phyloP scores from a whole-genome alignment of 2,113 vertebrate species.

The Malaclemys terrapin region DNA sequence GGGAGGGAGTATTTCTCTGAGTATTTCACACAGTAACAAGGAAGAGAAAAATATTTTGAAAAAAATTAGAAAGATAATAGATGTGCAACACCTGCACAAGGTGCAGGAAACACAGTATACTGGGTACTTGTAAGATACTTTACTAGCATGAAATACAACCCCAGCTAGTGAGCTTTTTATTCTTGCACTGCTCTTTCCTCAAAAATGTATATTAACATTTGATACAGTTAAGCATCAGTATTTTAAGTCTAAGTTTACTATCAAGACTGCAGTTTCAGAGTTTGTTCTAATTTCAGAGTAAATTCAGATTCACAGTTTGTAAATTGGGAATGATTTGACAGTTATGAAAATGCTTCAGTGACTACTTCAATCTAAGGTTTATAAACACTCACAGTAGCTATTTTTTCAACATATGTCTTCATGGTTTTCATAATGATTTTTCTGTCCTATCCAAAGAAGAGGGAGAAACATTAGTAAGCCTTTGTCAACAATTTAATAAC shows the following conservation, averaged over 20 bases:
- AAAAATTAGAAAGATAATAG: background rate
- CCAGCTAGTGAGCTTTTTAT: background rate
- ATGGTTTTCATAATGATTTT: slow-evolving; percentile 97
- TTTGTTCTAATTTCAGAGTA: background rate
- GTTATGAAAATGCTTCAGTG: background rate
- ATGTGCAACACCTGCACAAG: background rate
- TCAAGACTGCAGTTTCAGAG: background rate
- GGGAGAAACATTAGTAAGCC: slow-evolving; percentile 16
- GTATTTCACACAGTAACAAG: background rate
- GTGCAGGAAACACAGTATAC: background rate
- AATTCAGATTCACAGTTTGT: background rate
- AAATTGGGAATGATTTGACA: background rate
- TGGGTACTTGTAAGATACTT: background rate
- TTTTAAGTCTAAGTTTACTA: background rate
- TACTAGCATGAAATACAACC: background rate
- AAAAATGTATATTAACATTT: background rate
- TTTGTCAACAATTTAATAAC: background rate
- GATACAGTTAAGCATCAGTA: background rate
- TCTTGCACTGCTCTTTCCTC: background rate
- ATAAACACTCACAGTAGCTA: slow-evolving; percentile 89
- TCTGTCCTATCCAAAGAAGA: slow-evolving; percentile 87
- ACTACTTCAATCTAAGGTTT: background rate
- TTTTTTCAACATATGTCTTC: slow-evolving; percentile 95
- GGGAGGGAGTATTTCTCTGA: background rate
- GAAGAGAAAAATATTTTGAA: background rate